Percentiles rank a stretch among this genome's conserved stretches.
Evolutionary conservation across 2,113 vertebrate species (phyloP).

Genomic region (Corvus moneduloides): DNA sequence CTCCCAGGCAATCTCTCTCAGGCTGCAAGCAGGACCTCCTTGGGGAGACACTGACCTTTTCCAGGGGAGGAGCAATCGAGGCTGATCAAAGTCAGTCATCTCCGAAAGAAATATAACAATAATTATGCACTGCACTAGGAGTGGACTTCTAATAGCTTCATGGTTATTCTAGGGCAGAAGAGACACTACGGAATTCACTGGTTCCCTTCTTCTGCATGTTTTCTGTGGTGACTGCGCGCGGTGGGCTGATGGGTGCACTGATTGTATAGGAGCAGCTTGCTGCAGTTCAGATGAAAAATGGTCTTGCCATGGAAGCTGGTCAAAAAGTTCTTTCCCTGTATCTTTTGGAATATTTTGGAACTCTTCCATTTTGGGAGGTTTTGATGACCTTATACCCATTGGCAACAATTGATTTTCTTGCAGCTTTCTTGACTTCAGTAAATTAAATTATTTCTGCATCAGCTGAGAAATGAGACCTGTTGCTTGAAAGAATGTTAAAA

Average conservation of each 20-base stretch:
- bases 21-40: not conserved
- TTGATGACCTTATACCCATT: not conserved
- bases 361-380: not conserved
- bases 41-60: constrained; percentile 53
- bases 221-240: not conserved
- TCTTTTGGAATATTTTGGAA: not conserved
- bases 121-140: constrained; percentile 43
- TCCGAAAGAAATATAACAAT: constrained; percentile 1
- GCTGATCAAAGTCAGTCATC: constrained; percentile 50
- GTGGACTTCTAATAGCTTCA: not conserved
- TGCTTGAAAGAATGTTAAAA: not conserved
- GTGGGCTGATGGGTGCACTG: not conserved
- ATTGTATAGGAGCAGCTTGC: not conserved
- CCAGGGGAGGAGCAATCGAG: constrained; percentile 35
- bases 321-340: not conserved
- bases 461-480: not conserved
- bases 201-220: not conserved
- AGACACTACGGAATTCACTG: accelerated
- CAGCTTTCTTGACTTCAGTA: not conserved
- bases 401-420: not conserved
- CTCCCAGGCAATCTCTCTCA: constrained; percentile 21
- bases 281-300: not conserved
- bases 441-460: not conserved
- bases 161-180: not conserved
- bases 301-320: not conserved